phyloP scores from a whole-genome alignment of 2,888 invertebrate species.

The Acleris cristana region DNA sequence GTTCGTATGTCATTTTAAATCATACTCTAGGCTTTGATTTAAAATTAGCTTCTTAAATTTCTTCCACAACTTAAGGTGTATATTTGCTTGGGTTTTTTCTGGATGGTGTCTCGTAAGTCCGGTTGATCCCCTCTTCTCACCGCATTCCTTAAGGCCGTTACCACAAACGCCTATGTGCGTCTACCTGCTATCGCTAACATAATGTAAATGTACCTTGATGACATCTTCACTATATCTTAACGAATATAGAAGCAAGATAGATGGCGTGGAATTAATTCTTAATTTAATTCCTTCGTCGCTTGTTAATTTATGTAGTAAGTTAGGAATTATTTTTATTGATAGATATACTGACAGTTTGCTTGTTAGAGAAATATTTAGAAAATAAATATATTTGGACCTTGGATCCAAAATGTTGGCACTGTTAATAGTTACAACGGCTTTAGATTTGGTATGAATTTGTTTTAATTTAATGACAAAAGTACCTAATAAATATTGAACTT shows the following conservation, averaged over 20 bases:
- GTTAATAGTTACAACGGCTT: no score
- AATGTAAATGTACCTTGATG: slow-evolving; percentile 64
- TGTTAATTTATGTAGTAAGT: slow-evolving; percentile 21
- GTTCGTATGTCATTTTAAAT: slow-evolving; percentile 5
- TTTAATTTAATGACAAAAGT: no score
- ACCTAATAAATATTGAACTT: no score
- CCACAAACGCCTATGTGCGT: slow-evolving; percentile 68
- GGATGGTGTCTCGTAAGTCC: slow-evolving; percentile 46
- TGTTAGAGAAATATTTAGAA: background rate
- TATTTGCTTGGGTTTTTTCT: slow-evolving; percentile 46
- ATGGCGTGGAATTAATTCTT: slow-evolving; percentile 30
- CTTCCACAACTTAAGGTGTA: background rate
- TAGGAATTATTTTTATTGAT: background rate
- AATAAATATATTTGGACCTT: background rate
- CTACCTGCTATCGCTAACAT: slow-evolving; percentile 65
- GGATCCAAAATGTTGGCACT: no score
- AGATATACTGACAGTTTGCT: background rate
- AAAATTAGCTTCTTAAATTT: background rate
- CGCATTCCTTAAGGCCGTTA: slow-evolving; percentile 76
- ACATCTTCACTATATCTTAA: slow-evolving; percentile 55
- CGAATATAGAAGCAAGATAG: slow-evolving; percentile 21
- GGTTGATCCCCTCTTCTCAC: slow-evolving; percentile 57
- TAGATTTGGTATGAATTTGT: no score
- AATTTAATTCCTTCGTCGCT: slow-evolving; percentile 33
- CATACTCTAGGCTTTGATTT: background rate